Conservation (phyloP, 2,888 invertebrate species). For the Melieria omissa region DNA sequence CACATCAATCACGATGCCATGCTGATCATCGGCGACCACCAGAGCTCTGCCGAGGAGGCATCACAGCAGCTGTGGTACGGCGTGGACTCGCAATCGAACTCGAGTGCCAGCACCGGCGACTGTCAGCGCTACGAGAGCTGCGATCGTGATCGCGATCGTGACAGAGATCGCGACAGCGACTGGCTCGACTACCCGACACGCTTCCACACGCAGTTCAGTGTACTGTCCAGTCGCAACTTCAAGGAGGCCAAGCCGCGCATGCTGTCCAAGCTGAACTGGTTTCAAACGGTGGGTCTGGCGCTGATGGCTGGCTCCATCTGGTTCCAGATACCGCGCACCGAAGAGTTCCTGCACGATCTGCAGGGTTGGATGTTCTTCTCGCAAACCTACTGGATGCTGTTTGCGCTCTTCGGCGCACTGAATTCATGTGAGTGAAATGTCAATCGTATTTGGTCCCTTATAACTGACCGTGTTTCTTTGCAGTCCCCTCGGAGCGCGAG, state of each 20-base stretch:
- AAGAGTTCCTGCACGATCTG: slow-evolving; percentile 80
- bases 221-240: slow-evolving; percentile 80
- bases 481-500: slow-evolving; percentile 82
- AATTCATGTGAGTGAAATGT: slow-evolving; percentile 75
- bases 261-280: slow-evolving; percentile 81
- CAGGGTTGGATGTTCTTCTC: slow-evolving; percentile 89
- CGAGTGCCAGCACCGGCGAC: slow-evolving; percentile 70
- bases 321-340: slow-evolving; percentile 81
- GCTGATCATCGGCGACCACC: slow-evolving; percentile 41
- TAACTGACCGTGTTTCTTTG: neutral
- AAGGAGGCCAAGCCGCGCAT: slow-evolving; percentile 80
- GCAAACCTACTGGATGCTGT: slow-evolving; percentile 85
- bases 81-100: slow-evolving; percentile 74
- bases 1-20: slow-evolving; percentile 43
- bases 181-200: slow-evolving; percentile 80
- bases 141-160: neutral
- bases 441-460: neutral
- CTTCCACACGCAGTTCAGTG: slow-evolving; percentile 82
- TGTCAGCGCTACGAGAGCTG: slow-evolving; percentile 64
- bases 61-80: slow-evolving; percentile 75
- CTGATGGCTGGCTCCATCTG: slow-evolving; percentile 80
- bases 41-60: slow-evolving; percentile 54
- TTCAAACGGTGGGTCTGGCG: slow-evolving; percentile 79
- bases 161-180: slow-evolving; percentile 68
- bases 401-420: slow-evolving; percentile 81